These are phyloP conservation scores for Leptosomus discolor DNA, from an alignment of 2,113 vertebrate species.

Conservation along the genomic window DNA sequence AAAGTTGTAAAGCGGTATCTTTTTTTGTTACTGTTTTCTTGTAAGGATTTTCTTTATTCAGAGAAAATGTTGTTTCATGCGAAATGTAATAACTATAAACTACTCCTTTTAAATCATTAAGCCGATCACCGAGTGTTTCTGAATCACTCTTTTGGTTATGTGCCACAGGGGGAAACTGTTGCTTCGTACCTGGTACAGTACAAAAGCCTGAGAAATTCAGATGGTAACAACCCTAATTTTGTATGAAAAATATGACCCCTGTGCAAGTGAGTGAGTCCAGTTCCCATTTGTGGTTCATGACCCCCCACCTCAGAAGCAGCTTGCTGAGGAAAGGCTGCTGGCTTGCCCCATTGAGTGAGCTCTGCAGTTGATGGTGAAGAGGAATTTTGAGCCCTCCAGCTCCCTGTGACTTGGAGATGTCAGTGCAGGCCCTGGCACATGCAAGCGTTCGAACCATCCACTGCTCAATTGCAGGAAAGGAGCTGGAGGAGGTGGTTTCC, in stretches of 20 bases:
- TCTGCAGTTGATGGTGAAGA: background rate
- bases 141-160: background rate
- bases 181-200: background rate
- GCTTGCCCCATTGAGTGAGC: background rate
- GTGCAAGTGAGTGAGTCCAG: background rate
- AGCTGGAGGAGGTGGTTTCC: background rate
- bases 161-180: background rate
- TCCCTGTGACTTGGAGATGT: background rate
- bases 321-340: background rate
- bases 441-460: fast-evolving
- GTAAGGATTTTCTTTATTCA: background rate
- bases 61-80: background rate
- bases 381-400: background rate
- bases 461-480: background rate
- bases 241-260: background rate
- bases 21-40: background rate
- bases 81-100: background rate
- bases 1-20: background rate
- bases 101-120: background rate
- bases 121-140: background rate
- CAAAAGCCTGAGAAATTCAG: background rate
- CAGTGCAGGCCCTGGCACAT: background rate
- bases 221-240: background rate
- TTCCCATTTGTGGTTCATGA: background rate
- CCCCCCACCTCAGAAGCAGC: background rate